Conservation (phyloP, 2,797 vertebrate species). For the Coendou prehensilis region DNA sequence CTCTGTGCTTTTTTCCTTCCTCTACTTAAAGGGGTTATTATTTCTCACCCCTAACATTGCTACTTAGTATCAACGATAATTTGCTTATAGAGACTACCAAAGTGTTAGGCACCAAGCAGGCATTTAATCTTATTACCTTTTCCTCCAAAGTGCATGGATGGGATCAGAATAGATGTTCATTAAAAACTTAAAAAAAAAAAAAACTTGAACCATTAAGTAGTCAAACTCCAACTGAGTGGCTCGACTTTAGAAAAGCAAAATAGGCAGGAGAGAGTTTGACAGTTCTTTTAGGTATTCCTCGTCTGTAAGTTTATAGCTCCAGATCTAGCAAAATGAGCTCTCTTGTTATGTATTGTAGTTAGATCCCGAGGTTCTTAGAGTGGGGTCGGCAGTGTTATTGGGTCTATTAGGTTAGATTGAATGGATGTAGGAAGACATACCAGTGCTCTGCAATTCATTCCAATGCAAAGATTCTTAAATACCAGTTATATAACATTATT, state of each 20-base stretch:
- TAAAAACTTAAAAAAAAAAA: neutral
- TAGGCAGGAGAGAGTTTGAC: neutral
- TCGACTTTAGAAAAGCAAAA: neutral
- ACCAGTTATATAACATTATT: neutral
- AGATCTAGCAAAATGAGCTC: neutral
- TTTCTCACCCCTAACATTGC: neutral
- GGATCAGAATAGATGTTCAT: neutral
- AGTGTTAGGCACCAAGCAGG: neutral
- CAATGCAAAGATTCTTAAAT: neutral
- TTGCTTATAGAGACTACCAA: neutral
- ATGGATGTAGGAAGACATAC: neutral
- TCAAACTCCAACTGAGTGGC: neutral
- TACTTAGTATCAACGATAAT: constrained; percentile 31
- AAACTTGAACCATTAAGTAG: neutral
- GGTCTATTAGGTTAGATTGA: neutral
- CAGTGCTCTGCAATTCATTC: neutral
- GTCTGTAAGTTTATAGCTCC: neutral
- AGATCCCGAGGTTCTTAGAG: neutral
- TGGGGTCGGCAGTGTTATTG: neutral
- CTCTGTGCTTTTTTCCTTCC: neutral
- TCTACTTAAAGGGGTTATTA: neutral
- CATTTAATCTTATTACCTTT: neutral
- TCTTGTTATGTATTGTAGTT: neutral
- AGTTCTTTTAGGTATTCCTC: neutral
- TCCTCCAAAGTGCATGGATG: neutral